phyloP scores from a whole-genome alignment of 2,888 invertebrate species.

The Lochmaea capreae region DNA sequence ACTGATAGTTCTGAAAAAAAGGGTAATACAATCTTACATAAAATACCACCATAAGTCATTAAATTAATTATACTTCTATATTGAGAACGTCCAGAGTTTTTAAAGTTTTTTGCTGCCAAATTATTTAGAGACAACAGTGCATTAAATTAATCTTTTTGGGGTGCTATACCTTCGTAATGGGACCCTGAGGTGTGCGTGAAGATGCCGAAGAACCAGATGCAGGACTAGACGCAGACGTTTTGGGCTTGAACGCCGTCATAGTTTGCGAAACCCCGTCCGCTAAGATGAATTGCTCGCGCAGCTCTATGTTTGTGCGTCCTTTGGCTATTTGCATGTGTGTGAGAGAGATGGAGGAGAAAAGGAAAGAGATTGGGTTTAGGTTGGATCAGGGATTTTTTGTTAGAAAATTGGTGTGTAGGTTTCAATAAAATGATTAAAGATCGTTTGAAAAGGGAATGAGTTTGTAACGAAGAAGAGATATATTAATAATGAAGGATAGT shows the following conservation, averaged over 20 bases:
- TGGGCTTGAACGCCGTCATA: conserved; percentile 98
- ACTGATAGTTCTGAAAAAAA: too few relatives aligned
- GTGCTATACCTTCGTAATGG: conserved; percentile 90
- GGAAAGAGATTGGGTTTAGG: conserved; percentile 23
- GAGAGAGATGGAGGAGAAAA: conserved; percentile 25
- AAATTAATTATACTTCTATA: too few relatives aligned
- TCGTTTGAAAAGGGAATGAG: too few relatives aligned
- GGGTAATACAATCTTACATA: too few relatives aligned
- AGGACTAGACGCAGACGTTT: conserved; percentile 85
- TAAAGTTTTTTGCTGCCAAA: background rate
- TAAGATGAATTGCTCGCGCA: conserved; percentile 98
- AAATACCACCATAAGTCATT: too few relatives aligned
- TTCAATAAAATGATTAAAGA: conserved; percentile 29
- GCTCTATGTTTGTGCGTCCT: conserved; percentile 99
- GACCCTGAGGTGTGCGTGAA: conserved; percentile 80
- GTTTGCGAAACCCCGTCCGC: conserved; percentile 98
- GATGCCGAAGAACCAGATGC: conserved; percentile 69
- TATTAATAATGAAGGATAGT: conserved; percentile 10
- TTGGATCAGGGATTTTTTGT: conserved; percentile 9
- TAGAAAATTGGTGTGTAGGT: conserved; percentile 10
- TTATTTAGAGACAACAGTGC: background rate
- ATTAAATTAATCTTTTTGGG: conserved; percentile 31
- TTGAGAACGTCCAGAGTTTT: too few relatives aligned
- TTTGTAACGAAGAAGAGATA: background rate
- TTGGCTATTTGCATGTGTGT: conserved; percentile 77